Percentiles rank a stretch among this genome's conserved stretches.
Conservation (phyloP, 2,113 vertebrate genomes). For the Dryoscopus gambensis region DNA sequence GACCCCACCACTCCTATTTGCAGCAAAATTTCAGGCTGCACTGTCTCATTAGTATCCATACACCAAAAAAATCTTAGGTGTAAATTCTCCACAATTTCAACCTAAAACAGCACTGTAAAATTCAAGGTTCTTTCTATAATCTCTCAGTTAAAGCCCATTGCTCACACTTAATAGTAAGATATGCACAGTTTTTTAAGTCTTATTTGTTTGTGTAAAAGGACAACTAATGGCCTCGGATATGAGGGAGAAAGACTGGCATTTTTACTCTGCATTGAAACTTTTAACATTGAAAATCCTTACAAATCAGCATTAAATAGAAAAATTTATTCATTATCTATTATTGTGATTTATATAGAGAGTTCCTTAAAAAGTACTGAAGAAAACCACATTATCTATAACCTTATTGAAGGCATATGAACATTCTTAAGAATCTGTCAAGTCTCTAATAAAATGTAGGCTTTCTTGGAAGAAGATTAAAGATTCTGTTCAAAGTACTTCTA, state of each 20-base stretch:
- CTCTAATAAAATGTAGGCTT: not conserved
- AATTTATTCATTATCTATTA: not conserved
- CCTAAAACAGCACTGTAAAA: not conserved
- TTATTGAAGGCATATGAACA: not conserved
- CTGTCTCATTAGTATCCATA: not conserved
- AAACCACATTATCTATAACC: not conserved
- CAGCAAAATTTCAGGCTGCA: not conserved
- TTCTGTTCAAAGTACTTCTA: not conserved
- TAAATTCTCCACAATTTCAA: not conserved
- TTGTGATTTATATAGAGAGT: not conserved
- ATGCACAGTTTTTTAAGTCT: not conserved
- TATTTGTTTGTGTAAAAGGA: not conserved
- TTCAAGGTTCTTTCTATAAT: not conserved
- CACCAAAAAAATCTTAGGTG: not conserved
- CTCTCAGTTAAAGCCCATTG: not conserved
- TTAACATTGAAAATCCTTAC: not conserved
- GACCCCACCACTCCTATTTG: not conserved
- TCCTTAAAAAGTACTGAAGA: not conserved
- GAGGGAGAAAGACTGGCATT: not conserved
- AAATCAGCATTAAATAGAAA: not conserved
- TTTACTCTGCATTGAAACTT: not conserved
- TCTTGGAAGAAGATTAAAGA: conserved; percentile 8
- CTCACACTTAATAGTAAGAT: not conserved
- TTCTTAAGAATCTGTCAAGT: not conserved
- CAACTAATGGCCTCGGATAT: not conserved